Percentiles rank a stretch among this genome's conserved stretches.
Conservation (phyloP, 2,797 vertebrate genomes). For the Malacoraja senta region DNA sequence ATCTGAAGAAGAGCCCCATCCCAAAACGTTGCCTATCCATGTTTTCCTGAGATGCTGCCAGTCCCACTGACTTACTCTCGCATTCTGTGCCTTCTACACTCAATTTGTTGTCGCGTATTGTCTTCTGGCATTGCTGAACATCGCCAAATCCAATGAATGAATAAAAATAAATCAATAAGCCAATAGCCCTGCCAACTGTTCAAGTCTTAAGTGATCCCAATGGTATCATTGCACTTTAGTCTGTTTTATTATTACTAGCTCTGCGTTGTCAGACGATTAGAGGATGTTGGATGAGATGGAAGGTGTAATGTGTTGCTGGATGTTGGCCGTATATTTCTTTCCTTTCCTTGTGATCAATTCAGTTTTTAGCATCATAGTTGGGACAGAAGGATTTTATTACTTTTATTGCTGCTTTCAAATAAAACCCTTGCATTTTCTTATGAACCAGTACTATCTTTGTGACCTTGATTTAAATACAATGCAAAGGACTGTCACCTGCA, state of each 20-base stretch:
- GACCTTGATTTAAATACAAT: neutral
- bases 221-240: neutral
- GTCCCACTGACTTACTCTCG: too few species aligned
- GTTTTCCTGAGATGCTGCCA: too few species aligned
- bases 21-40: too few species aligned
- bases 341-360: neutral
- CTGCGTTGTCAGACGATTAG: neutral
- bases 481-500: neutral
- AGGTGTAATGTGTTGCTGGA: conserved; percentile 7
- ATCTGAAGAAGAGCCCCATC: too few species aligned
- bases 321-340: neutral
- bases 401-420: neutral
- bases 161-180: too few species aligned
- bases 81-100: too few species aligned
- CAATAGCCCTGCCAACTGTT: too few species aligned
- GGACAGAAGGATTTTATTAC: neutral
- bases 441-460: neutral
- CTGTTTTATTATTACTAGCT: neutral
- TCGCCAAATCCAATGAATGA: too few species aligned
- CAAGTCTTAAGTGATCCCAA: neutral
- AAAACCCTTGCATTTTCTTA: neutral
- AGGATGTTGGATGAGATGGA: neutral
- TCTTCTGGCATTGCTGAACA: too few species aligned
- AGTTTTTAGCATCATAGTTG: neutral
- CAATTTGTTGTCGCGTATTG: too few species aligned